phyloP scores from a whole-genome alignment of 2,888 invertebrate species.

The Lasioglossum oenotherae region DNA sequence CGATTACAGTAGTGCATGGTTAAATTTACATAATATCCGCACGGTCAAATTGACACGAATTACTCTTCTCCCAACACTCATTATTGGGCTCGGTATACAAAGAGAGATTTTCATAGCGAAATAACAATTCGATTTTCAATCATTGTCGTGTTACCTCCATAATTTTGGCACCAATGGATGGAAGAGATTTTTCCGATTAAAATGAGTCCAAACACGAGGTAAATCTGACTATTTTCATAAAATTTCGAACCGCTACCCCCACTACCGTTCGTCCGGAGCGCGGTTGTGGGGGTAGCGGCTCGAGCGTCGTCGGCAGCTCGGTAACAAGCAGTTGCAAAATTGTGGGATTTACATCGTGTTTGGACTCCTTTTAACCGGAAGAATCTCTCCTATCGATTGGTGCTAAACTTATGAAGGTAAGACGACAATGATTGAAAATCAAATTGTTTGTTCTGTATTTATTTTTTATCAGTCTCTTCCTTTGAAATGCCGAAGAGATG shows the following conservation, averaged over 20 bases:
- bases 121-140: background rate
- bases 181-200: background rate
- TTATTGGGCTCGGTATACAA: background rate
- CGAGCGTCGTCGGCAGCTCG: background rate
- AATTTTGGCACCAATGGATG: background rate
- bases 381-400: background rate
- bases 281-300: background rate
- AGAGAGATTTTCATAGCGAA: too few relatives aligned
- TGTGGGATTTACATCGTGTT: background rate
- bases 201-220: background rate
- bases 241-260: background rate
- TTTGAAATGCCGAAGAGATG: background rate
- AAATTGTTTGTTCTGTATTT: background rate
- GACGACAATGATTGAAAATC: background rate
- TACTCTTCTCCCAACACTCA: background rate
- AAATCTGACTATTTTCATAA: background rate
- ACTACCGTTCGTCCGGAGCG: background rate
- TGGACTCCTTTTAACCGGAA: background rate
- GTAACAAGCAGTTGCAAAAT: background rate
- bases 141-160: background rate
- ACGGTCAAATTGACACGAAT: background rate
- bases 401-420: background rate
- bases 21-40: background rate
- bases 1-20: slow-evolving; percentile 1
- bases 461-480: background rate